Evolutionary conservation across 2,797 vertebrate genomes (phyloP).

Genomic region (Pipistrellus nathusii): DNA sequence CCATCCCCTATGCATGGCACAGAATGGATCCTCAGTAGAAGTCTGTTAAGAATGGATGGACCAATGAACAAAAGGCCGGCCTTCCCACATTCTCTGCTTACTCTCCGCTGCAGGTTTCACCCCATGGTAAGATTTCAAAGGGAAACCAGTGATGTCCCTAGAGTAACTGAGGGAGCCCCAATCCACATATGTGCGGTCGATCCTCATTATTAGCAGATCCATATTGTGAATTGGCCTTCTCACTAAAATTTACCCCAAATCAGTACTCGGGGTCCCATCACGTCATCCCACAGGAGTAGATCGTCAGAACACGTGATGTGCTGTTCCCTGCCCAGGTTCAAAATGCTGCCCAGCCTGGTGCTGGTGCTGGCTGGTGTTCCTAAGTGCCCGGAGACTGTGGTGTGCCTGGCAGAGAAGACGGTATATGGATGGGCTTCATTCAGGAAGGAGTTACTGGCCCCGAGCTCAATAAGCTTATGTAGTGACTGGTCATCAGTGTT

Average conservation of each 20-base stretch:
- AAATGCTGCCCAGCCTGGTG: not conserved
- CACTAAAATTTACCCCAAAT: not conserved
- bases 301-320: fast-evolving
- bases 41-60: too few species aligned
- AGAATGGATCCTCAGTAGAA: not conserved
- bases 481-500: too few species aligned
- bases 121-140: not conserved
- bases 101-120: not conserved
- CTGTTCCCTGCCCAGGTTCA: not conserved
- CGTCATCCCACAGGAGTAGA: fast-evolving
- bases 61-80: not conserved
- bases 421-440: not conserved
- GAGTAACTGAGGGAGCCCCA: not conserved
- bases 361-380: not conserved
- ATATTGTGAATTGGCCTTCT: not conserved
- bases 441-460: not conserved
- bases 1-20: not conserved
- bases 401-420: fast-evolving
- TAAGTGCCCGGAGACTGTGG: not conserved
- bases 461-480: fast-evolving
- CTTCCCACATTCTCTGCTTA: fast-evolving
- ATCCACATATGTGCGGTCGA: fast-evolving
- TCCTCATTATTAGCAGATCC: not conserved
- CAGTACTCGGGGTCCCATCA: fast-evolving
- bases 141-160: not conserved